Percentiles rank a stretch among this genome's conserved stretches.
Evolutionary conservation across 2,113 vertebrate genomes (phyloP).

Genomic region (Nymphicus hollandicus): DNA sequence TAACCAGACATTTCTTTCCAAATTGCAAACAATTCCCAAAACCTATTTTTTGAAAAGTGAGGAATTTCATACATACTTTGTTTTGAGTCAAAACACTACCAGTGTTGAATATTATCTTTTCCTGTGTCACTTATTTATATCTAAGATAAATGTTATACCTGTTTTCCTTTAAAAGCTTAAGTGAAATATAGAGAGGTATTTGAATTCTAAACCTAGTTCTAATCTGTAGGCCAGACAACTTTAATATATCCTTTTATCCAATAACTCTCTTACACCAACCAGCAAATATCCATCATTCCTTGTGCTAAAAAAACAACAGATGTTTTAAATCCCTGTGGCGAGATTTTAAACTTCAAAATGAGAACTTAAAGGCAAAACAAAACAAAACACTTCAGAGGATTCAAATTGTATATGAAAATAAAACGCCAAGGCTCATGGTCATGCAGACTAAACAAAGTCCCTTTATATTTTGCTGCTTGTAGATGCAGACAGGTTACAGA

Average conservation of each 20-base stretch:
- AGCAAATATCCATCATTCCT: background rate
- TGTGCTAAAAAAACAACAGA: conserved; percentile 37
- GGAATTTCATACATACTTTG: background rate
- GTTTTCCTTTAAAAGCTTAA: background rate
- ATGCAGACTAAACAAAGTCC: background rate
- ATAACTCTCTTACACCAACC: background rate
- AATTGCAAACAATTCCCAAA: background rate
- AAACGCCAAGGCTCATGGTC: background rate
- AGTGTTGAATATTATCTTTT: background rate
- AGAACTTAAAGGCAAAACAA: background rate
- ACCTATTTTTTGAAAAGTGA: background rate
- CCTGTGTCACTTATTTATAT: background rate
- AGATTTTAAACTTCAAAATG: conserved; percentile 28
- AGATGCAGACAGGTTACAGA: background rate
- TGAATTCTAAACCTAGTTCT: background rate
- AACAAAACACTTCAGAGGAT: background rate
- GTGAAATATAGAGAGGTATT: background rate
- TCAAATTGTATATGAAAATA: conserved; percentile 10
- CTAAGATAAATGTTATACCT: background rate
- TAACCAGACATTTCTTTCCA: background rate
- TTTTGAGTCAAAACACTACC: background rate
- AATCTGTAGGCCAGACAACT: background rate
- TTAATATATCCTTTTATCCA: background rate
- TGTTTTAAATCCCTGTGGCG: conserved; percentile 18
- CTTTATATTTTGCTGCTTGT: background rate